Conservation (phyloP, 2,797 vertebrate species). For the Erithacus rubecula region DNA sequence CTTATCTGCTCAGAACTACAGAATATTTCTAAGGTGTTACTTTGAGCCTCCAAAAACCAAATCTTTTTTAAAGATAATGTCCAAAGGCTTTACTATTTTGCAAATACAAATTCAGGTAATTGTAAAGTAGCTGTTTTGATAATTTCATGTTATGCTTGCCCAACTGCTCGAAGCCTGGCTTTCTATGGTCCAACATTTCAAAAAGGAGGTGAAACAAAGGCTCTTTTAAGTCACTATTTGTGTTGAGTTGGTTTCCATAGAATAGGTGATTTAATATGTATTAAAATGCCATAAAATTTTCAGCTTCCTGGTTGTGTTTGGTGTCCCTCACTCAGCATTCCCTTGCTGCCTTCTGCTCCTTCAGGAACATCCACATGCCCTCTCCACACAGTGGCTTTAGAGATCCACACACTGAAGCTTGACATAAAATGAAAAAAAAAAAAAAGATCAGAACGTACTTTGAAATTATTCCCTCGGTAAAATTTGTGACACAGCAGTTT, state of each 20-base stretch:
- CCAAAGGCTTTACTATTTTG: not conserved
- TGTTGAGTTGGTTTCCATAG: not conserved
- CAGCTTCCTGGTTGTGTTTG: not conserved
- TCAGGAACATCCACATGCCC: not conserved
- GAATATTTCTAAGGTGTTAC: not conserved
- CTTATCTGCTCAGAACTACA: not conserved
- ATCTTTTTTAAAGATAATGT: not conserved
- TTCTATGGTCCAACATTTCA: not conserved
- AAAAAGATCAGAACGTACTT: fast-evolving
- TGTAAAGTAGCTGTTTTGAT: not conserved
- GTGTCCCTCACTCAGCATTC: not conserved
- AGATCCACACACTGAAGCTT: not conserved
- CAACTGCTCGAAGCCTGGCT: not conserved
- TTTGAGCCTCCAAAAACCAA: not conserved
- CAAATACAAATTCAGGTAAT: not conserved
- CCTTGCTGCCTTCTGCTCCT: not conserved
- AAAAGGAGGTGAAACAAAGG: not conserved
- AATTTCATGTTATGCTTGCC: not conserved
- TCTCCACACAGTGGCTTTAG: not conserved
- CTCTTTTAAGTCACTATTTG: too few species aligned
- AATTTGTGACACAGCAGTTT: not conserved
- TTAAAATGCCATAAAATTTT: not conserved
- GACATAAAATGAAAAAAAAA: not conserved
- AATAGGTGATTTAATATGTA: not conserved
- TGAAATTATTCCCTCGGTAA: not conserved